Evolutionary conservation across 2,797 vertebrate species (phyloP).

Genomic region (Silurus lanzhouensis): DNA sequence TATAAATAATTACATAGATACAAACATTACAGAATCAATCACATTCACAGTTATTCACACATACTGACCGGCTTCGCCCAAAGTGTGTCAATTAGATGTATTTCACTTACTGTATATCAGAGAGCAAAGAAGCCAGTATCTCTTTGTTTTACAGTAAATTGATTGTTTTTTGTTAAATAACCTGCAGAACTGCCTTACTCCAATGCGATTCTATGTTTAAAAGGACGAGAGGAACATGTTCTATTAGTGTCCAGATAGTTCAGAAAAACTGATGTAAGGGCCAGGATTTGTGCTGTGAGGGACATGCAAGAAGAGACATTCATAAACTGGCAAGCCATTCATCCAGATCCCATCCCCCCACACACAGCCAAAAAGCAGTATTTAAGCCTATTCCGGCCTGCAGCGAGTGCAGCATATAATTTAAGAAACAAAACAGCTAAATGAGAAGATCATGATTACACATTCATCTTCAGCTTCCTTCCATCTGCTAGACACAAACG

Average conservation of each 20-base stretch:
- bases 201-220: not conserved
- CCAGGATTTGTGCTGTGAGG: not conserved
- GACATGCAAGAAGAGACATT: not conserved
- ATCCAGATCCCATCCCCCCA: not conserved
- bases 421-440: conserved; percentile 79
- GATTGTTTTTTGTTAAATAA: not conserved
- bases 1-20: not conserved
- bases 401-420: conserved; percentile 71
- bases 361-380: conserved; percentile 28
- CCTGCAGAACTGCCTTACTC: not conserved
- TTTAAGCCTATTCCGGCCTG: conserved; percentile 52
- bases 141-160: not conserved
- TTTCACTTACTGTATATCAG: not conserved
- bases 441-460: conserved; percentile 82
- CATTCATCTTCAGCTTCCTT: conserved; percentile 78
- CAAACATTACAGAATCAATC: not conserved
- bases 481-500: conserved; percentile 70
- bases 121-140: not conserved
- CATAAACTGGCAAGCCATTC: conserved; percentile 2
- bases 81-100: not conserved
- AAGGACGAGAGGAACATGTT: not conserved
- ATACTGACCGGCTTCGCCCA: not conserved
- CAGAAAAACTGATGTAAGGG: not conserved
- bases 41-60: not conserved
- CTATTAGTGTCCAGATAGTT: not conserved